These are phyloP conservation scores for Coturnix japonica DNA, from an alignment of 2,113 vertebrate genomes.

Conservation along the genomic window DNA sequence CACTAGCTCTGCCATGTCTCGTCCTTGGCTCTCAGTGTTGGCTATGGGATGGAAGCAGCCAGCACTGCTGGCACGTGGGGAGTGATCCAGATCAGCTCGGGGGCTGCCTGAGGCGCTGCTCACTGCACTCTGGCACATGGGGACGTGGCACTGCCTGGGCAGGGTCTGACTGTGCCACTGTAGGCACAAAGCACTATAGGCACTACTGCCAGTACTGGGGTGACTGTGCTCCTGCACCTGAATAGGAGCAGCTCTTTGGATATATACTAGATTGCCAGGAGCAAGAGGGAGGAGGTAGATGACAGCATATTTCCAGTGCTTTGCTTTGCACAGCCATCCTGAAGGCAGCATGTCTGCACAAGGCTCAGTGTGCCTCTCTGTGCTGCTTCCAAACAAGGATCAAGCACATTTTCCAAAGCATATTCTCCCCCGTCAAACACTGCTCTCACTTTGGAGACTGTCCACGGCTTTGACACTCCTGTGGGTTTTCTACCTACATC, in stretches of 20 bases:
- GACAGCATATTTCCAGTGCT: slow-evolving; percentile 52
- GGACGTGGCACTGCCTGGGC: rapidly evolving
- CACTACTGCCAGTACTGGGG: not conserved
- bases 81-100: not conserved
- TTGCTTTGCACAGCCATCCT: slow-evolving; percentile 34
- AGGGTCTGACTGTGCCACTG: not conserved
- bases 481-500: slow-evolving; percentile 54
- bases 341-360: slow-evolving; percentile 27
- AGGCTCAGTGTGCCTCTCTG: slow-evolving; percentile 5
- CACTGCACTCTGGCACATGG: rapidly evolving
- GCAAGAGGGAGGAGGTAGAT: slow-evolving; percentile 40
- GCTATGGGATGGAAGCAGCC: not conserved
- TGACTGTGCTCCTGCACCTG: not conserved
- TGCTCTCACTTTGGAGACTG: slow-evolving; percentile 35
- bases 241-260: not conserved
- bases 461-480: slow-evolving; percentile 54
- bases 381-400: slow-evolving; percentile 64
- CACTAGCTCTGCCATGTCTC: slow-evolving; percentile 38
- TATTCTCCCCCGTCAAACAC: slow-evolving; percentile 63
- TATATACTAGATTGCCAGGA: slow-evolving; percentile 21
- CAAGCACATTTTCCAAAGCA: slow-evolving; percentile 65
- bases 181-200: rapidly evolving
- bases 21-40: slow-evolving; percentile 9
- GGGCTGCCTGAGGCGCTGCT: not conserved
- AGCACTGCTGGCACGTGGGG: not conserved